A percentile compares a stretch with the other conserved stretches of the same genome.
phyloP scores from a whole-genome alignment of 2,113 vertebrate species.

The Prunella himalayana region DNA sequence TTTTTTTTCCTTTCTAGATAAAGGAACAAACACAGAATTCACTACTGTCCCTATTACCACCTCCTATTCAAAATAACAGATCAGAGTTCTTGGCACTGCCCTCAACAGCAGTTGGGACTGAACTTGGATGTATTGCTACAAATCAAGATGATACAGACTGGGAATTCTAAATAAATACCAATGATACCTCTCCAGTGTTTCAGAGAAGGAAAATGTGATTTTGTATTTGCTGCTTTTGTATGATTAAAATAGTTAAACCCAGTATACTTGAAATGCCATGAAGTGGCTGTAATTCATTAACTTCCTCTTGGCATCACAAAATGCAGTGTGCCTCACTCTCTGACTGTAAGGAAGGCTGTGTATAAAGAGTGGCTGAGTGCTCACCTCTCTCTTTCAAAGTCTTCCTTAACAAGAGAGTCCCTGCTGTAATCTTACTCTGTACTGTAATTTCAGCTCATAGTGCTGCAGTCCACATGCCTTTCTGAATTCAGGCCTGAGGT shows the following conservation, averaged over 20 bases:
- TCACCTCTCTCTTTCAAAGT: background rate
- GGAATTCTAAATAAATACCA: conserved; percentile 70
- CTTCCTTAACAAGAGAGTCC: background rate
- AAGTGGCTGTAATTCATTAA: conserved; percentile 10
- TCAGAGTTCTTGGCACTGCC: conserved; percentile 62
- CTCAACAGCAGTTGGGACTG: conserved; percentile 21
- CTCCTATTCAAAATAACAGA: conserved; percentile 76
- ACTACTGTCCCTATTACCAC: conserved; percentile 87
- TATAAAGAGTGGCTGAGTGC: background rate
- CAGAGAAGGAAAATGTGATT: conserved; percentile 62
- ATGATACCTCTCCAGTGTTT: conserved; percentile 60
- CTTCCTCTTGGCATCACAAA: background rate
- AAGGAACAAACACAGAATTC: conserved; percentile 86
- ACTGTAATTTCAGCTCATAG: background rate
- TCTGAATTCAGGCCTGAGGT: background rate
- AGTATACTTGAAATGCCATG: conserved; percentile 73
- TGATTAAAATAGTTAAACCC: conserved; percentile 34
- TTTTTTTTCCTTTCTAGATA: conserved; percentile 75
- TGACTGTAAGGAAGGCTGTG: background rate
- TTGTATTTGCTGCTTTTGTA: conserved; percentile 70
- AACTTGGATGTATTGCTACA: conserved; percentile 23
- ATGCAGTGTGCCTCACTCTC: background rate
- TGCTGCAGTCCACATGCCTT: background rate
- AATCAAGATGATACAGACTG: conserved; percentile 56
- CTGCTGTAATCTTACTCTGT: background rate